Evolutionary conservation across 2,888 invertebrate species (phyloP), one percentile per base, ranked within the genome.

Genomic region (Athetis lepigone): DNA sequence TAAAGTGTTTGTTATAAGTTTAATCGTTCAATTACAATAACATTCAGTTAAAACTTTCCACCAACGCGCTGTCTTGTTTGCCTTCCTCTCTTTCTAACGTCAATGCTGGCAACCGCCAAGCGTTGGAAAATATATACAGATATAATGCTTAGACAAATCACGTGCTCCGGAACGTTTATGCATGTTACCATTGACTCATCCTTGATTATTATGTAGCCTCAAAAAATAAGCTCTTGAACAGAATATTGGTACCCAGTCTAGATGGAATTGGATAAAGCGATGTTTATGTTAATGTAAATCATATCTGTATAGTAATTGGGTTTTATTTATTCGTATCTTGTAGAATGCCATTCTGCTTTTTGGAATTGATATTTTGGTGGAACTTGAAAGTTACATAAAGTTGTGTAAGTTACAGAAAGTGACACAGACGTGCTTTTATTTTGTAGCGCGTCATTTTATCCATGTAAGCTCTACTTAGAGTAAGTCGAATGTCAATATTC

Each of bases 291-390:
- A 43, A 11, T 64, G 13, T 42, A 2, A 25, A 25, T 51, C 8
- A 16, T 64, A 64, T 1, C 4, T 0, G 2, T 21, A 19, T 19
- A 51, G n/a, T 19, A 4, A 19, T 50, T 50, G 40, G 49, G 16
- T 33, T 40, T 39, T 42, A 33, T 21, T 16, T 36, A 37, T 33
- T 1, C 37, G 52, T 13, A 3, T 36, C n/a, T 9, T 1, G 3
- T 29, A 11, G 29, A 29, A 29, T 29, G 8, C 29, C 11, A 29
- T 29, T 29, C 8, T 29, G 29, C 29, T 11, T 29, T 29, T 33
- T 33, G 13, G 33, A 33, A 33, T 33, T 33, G 33, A 33, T 33
- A 33, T 11, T 8, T 29, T 29, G 11, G 0, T 29, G 3, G 29
- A 11, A 29, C 11, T 29, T 29, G 11, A 2, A 11, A 13, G 33